These are phyloP conservation scores for Epistrophe grossulariae DNA, from an alignment of 2,888 invertebrate species.

Conservation along the genomic window DNA sequence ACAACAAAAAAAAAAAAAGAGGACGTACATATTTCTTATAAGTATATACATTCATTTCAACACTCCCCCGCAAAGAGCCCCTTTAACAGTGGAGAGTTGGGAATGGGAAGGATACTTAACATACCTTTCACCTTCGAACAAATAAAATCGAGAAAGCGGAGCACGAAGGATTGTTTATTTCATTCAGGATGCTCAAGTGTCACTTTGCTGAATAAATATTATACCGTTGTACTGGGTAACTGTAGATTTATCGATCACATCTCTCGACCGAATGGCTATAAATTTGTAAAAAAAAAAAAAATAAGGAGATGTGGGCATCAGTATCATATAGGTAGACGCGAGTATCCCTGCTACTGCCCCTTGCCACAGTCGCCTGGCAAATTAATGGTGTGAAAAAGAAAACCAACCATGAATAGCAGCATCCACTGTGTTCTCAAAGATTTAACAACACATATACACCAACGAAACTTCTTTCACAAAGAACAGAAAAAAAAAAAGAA, in stretches of 20 bases:
- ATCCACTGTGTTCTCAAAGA: background rate
- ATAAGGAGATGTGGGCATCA: conserved; percentile 56
- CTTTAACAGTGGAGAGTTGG: too few relatives aligned
- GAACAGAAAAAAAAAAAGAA: background rate
- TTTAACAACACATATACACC: conserved; percentile 13
- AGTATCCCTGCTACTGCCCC: background rate
- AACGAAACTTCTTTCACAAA: background rate
- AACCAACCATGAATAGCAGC: conserved; percentile 17
- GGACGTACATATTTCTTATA: background rate
- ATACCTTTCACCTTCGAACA: conserved; percentile 35
- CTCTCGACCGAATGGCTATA: conserved; percentile 59
- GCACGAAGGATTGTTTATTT: conserved; percentile 69
- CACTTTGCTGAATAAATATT: conserved; percentile 75
- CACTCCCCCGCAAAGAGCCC: background rate
- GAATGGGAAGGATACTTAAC: conserved; percentile 27
- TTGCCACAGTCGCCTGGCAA: conserved; percentile 30
- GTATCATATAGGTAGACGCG: conserved; percentile 16
- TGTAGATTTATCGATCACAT: conserved; percentile 71
- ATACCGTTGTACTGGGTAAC: conserved; percentile 35
- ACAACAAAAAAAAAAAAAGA: background rate
- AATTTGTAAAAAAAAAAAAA: conserved; percentile 37
- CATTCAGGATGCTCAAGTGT: conserved; percentile 73
- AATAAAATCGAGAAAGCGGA: conserved; percentile 29
- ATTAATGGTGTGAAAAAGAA: conserved; percentile 71
- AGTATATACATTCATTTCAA: conserved; percentile 17